Evolutionary conservation across 2,888 invertebrate genomes (phyloP).

Genomic region (Entomobrya multifasciata): DNA sequence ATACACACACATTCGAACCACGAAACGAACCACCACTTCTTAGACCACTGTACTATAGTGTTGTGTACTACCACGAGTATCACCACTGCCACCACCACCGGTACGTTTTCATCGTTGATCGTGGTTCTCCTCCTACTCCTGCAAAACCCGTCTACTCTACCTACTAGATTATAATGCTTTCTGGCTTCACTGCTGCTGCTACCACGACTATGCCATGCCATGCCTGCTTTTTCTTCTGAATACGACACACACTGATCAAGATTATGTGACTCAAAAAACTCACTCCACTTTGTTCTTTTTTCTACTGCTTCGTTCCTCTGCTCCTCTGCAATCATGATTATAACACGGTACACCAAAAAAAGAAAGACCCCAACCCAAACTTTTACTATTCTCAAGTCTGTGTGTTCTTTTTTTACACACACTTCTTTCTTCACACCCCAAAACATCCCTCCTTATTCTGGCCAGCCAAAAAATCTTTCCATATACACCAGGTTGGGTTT

Average conservation of each 20-base stretch:
- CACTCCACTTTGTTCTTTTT: conserved; percentile 52
- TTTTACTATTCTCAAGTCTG: not conserved
- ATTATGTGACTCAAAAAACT: conserved; percentile 1
- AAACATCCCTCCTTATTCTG: conserved; percentile 76
- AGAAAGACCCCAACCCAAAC: conserved; percentile 1
- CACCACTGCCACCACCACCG: conserved; percentile 45
- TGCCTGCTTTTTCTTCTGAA: no score
- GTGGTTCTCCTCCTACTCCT: conserved; percentile 17
- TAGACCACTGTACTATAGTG: conserved; percentile 47
- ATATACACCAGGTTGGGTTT: not conserved
- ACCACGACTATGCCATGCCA: no score
- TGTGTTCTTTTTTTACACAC: conserved; percentile 29
- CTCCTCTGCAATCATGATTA: conserved; percentile 40
- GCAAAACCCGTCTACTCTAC: not conserved
- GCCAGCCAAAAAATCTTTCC: conserved; percentile 65
- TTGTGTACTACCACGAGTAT: conserved; percentile 58
- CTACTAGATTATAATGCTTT: not conserved
- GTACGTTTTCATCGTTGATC: conserved; percentile 25
- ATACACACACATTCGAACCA: conserved; percentile 41
- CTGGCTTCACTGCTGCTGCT: no score
- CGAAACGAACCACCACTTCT: conserved; percentile 66
- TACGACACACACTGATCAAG: no score
- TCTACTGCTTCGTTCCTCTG: not conserved
- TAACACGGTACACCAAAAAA: conserved; percentile 43
- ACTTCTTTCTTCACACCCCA: conserved; percentile 77